Conservation (phyloP, 2,888 invertebrate species). For the Escarpia spicata region DNA sequence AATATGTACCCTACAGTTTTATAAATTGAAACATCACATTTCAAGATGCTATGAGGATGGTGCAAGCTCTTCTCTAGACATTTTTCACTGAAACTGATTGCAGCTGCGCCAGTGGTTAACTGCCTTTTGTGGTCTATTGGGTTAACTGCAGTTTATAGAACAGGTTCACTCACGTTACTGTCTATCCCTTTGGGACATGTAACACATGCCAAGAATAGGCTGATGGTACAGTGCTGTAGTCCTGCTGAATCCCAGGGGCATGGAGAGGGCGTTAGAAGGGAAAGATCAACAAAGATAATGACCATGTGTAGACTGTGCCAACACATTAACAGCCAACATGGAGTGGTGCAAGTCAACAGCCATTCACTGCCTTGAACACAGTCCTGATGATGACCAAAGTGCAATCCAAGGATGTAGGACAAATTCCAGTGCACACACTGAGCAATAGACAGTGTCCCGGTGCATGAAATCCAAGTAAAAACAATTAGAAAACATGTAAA, state of each 20-base stretch:
- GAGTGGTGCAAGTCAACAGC: neutral
- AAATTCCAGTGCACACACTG: neutral
- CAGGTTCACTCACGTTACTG: neutral
- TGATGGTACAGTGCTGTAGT: neutral
- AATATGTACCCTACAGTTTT: too few species aligned
- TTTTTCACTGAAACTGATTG: neutral
- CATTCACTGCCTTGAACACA: neutral
- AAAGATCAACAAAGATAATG: constrained; percentile 11
- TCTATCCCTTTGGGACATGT: neutral
- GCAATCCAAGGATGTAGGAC: neutral
- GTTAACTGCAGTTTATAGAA: neutral
- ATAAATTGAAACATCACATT: too few species aligned
- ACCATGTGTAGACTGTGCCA: neutral
- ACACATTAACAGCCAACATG: neutral
- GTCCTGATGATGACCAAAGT: neutral
- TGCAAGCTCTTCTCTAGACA: too few species aligned
- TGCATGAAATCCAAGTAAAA: neutral
- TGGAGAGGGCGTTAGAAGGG: neutral
- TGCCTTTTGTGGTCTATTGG: neutral
- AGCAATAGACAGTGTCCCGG: neutral
- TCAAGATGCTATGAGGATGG: too few species aligned
- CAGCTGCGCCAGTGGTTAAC: neutral
- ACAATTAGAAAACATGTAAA: too few species aligned
- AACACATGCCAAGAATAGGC: constrained; percentile 13
- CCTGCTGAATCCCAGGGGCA: neutral